Percentiles rank a stretch among this genome's conserved stretches.
These are phyloP conservation scores for Caranx ignobilis DNA, from an alignment of 2,113 vertebrate species.

Conservation along the genomic window DNA sequence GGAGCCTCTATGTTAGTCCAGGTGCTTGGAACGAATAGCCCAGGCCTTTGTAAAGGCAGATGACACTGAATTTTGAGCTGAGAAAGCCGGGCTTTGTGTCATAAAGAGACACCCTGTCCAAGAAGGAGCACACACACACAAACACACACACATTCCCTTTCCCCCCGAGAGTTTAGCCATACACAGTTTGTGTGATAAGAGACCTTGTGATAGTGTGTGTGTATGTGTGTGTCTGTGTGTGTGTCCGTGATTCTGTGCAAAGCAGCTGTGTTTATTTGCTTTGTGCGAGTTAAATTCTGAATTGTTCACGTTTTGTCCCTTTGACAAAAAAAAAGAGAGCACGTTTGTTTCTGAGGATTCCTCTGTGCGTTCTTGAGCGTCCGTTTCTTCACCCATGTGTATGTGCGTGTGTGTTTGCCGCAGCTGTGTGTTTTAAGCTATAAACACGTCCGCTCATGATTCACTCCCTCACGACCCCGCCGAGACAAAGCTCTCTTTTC, in stretches of 20 bases:
- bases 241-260: slow-evolving; percentile 38
- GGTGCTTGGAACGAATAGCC: slow-evolving; percentile 79
- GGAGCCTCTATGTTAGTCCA: slow-evolving; percentile 79
- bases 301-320: slow-evolving; percentile 67
- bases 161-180: slow-evolving; percentile 69
- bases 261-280: slow-evolving; percentile 80
- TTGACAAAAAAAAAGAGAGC: slow-evolving; percentile 39
- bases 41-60: slow-evolving; percentile 79
- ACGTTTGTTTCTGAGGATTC: slow-evolving; percentile 65
- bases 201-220: slow-evolving; percentile 76
- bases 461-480: slow-evolving; percentile 80
- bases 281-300: slow-evolving; percentile 65
- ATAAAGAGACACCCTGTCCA: slow-evolving; percentile 78
- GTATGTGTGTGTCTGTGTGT: slow-evolving; percentile 68
- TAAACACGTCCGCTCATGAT: slow-evolving; percentile 84
- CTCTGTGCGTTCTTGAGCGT: slow-evolving; percentile 63
- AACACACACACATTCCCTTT: slow-evolving; percentile 70
- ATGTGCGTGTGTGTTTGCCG: slow-evolving; percentile 47
- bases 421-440: slow-evolving; percentile 82
- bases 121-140: slow-evolving; percentile 66
- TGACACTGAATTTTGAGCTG: slow-evolving; percentile 83
- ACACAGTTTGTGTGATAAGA: slow-evolving; percentile 74
- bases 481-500: slow-evolving; percentile 86
- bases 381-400: slow-evolving; percentile 46
- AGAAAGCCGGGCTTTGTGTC: slow-evolving; percentile 83